Percentiles rank a stretch among this genome's conserved stretches.
Evolutionary conservation across 2,797 vertebrate genomes (phyloP).

Genomic region (Spatula versicolor): DNA sequence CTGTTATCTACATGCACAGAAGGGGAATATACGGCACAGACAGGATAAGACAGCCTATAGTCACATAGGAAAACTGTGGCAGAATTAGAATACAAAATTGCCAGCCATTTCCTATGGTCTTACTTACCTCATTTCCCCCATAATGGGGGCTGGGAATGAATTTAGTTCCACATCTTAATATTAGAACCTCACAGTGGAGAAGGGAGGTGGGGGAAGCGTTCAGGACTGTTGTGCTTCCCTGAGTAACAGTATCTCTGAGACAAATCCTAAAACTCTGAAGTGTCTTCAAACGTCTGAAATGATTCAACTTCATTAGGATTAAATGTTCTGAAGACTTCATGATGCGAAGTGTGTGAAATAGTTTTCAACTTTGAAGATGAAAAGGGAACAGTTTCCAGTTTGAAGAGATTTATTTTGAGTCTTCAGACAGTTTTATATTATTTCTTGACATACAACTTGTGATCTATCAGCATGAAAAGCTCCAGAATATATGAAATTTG

Average conservation of each 20-base stretch:
- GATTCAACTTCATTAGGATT: slow-evolving; percentile 25
- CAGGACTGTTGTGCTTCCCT: not conserved
- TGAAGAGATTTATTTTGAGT: slow-evolving; percentile 46
- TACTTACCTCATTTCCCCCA: not conserved
- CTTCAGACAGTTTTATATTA: slow-evolving; percentile 13
- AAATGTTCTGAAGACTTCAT: slow-evolving; percentile 33
- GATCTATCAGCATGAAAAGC: slow-evolving; percentile 22
- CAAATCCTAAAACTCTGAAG: not conserved
- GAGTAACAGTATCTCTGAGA: not conserved
- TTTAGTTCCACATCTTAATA: slow-evolving; percentile 12
- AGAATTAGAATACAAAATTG: slow-evolving; percentile 5
- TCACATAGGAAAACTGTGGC: not conserved
- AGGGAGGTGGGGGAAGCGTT: not conserved
- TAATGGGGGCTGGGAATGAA: not conserved
- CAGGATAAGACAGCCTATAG: not conserved
- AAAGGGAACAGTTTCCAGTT: slow-evolving; percentile 31
- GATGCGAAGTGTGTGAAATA: slow-evolving; percentile 11
- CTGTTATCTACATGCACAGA: not conserved
- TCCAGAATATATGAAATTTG: not conserved
- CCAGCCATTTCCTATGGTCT: not conserved
- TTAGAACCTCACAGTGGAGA: not conserved
- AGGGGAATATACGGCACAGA: not conserved
- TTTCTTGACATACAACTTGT: slow-evolving; percentile 25
- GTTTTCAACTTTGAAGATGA: slow-evolving; percentile 14
- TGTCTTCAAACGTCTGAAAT: slow-evolving; percentile 14